Conservation (phyloP, 2,888 invertebrate species). For the Dinocampus coccinellae region DNA sequence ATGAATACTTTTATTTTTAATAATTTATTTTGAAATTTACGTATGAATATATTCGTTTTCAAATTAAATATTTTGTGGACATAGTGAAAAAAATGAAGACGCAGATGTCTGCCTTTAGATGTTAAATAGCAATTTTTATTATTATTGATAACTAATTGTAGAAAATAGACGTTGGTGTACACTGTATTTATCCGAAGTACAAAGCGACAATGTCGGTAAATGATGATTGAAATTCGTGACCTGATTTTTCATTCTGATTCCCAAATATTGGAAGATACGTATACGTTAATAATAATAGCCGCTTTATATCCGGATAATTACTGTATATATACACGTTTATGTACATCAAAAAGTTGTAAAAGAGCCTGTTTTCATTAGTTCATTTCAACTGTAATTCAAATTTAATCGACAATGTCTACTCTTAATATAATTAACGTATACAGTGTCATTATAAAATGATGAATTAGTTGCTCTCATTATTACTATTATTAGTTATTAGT, state of each 20-base stretch:
- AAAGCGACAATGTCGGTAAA: conserved; percentile 18
- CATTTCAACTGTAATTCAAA: background rate
- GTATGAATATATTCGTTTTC: background rate
- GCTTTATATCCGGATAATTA: conserved; percentile 34
- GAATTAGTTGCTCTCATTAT: background rate
- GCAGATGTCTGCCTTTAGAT: conserved; percentile 8
- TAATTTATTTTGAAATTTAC: too few relatives aligned
- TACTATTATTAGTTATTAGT: too few relatives aligned
- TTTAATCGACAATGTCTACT: background rate
- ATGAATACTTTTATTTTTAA: conserved; percentile 7
- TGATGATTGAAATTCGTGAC: background rate
- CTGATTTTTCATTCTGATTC: conserved; percentile 3
- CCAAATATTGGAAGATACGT: conserved; percentile 1
- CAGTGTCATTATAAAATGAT: background rate
- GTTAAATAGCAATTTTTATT: conserved; percentile 17
- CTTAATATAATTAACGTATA: background rate
- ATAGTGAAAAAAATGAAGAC: background rate
- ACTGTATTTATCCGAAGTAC: conserved; percentile 37
- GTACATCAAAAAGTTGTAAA: conserved; percentile 33
- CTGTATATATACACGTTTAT: conserved; percentile 37
- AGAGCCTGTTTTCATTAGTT: conserved; percentile 17
- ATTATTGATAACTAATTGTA: conserved; percentile 24
- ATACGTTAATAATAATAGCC: conserved; percentile 11
- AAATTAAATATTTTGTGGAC: background rate
- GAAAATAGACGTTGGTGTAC: conserved; percentile 34